Base-by-base conservation (phyloP, 2,797 vertebrate species). In the Oceanodroma leucorhoa region DNA sequence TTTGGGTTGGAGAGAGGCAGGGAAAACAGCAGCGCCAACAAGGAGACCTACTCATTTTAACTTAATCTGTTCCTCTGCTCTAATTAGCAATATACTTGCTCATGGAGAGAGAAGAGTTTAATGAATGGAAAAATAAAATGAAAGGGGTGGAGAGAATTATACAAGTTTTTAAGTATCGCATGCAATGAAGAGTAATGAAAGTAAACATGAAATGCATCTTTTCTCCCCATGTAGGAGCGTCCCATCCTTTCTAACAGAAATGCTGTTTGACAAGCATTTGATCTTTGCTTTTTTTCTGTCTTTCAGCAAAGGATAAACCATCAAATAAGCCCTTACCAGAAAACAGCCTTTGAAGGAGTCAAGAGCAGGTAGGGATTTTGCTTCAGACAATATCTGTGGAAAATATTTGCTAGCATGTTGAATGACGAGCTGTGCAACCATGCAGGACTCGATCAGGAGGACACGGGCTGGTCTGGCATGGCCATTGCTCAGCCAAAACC, bases 301-400 rank as follows among this genome's bases (percentile, higher is more conserved):
- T 96, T 97, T 93, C 95, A 96, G 96, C 86, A 84, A 66, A 93
- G 62, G 72, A 86, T 58, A 92, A 96, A 89, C 61, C 48, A 60
- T n/a, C 94, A 92, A n/a, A 78, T 34, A 61, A 95, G 22, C 83
- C 86, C 58, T 32, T 22, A 27, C 48, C 76, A 93, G 82, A 71
- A 91, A 54, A 41, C 73, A 89, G 45, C 58, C 55, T 85, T 54
- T 73, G 96, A 91, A 88, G 86, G 81, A 90, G 27, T 41, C 64
- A 54, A 54, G 73, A 95, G 7, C 88, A 96, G 95, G 96, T 92
- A 90, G 88, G 93, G 77, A 86, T 83, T 93, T 88, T 66, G 36
- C 61, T 77, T 70, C 0, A 0, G 38, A 27, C 5, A 1, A 40
- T 32, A 73, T 45, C 46, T 29, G 21, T 23, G 6, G 57, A n/a